These are phyloP conservation scores for Tipula unca DNA, from an alignment of 2,888 invertebrate species.

Conservation along the genomic window DNA sequence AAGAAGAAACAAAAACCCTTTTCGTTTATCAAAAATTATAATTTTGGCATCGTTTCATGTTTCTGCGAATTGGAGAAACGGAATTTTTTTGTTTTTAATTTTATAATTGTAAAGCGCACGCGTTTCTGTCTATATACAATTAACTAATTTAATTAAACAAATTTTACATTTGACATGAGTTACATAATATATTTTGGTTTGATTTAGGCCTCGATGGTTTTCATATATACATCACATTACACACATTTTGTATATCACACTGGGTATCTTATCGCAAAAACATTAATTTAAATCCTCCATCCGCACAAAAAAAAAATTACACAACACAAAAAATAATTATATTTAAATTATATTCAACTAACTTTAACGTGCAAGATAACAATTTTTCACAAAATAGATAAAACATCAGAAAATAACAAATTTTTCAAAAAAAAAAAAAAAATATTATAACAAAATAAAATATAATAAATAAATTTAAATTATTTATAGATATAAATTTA, in stretches of 20 bases:
- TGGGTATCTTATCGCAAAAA: not conserved
- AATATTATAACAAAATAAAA: not conserved
- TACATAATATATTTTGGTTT: not conserved
- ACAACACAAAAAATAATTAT: not conserved
- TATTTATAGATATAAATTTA: conserved; percentile 14
- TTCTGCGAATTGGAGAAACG: not conserved
- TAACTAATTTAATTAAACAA: not conserved
- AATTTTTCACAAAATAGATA: conserved; percentile 14
- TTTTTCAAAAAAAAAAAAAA: not conserved
- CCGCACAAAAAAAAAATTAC: not conserved
- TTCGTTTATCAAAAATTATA: not conserved
- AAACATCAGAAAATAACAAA: conserved; percentile 8
- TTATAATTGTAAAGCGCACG: not conserved
- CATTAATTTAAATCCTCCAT: not conserved
- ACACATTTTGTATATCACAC: not conserved
- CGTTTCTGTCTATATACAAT: not conserved
- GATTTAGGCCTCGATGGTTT: not conserved
- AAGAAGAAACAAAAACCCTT: not conserved
- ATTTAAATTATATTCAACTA: not conserved
- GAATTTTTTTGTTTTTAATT: not conserved
- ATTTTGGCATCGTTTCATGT: not conserved
- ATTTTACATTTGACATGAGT: not conserved
- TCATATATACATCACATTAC: not conserved
- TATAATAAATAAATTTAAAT: conserved; percentile 14
- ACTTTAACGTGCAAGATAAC: not conserved